These are phyloP conservation scores for Lampris incognitus DNA, from an alignment of 2,113 vertebrate species.

Conservation along the genomic window DNA sequence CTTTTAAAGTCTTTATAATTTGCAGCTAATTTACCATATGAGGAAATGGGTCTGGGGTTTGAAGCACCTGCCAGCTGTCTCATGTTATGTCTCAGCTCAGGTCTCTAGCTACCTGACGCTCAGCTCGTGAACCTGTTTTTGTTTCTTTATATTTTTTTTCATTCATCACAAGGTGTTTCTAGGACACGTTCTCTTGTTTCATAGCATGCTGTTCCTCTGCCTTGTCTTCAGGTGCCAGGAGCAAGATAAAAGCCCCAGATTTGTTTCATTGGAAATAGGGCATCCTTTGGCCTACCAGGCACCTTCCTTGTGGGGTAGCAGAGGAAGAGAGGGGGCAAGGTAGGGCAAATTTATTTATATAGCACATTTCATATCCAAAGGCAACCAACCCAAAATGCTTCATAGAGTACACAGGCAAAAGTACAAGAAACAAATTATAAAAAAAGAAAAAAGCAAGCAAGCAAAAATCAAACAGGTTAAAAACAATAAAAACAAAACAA, in stretches of 20 bases:
- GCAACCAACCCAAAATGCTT: too few species aligned
- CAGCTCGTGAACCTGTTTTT: conserved; percentile 33
- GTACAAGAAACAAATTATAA: too few species aligned
- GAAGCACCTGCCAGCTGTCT: conserved; percentile 37
- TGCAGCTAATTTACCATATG: not conserved
- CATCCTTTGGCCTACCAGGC: not conserved
- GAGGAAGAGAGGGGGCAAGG: not conserved
- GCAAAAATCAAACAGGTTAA: too few species aligned
- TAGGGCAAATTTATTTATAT: not conserved
- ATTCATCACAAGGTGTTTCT: conserved; percentile 30
- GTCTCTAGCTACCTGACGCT: conserved; percentile 13
- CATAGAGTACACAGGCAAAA: too few species aligned
- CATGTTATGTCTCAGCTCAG: not conserved
- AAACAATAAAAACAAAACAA: too few species aligned
- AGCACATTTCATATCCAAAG: too few species aligned
- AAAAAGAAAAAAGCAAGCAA: too few species aligned
- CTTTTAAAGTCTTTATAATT: not conserved
- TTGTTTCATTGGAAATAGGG: conserved; percentile 35
- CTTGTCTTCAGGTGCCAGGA: conserved; percentile 44
- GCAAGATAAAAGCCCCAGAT: conserved; percentile 43
- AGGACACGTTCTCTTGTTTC: conserved; percentile 58
- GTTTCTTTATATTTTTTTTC: not conserved
- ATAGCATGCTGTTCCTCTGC: not conserved
- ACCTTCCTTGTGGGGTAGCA: not conserved
- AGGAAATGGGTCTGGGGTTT: conserved; percentile 33